Conservation (phyloP, 2,888 invertebrate species). For the Copidosoma aretas region DNA sequence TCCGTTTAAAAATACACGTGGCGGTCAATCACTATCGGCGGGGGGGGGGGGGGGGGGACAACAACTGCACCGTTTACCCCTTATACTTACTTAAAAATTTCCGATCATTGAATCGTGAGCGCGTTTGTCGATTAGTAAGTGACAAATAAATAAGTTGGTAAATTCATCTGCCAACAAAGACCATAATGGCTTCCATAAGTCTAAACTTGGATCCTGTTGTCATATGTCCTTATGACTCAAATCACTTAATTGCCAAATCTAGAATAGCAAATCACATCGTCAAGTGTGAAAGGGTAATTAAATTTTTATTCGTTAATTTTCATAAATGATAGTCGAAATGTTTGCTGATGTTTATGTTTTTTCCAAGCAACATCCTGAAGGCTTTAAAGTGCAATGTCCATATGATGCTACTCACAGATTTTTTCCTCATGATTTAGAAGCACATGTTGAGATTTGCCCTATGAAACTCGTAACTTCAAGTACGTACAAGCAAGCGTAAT, state of each 20-base stretch:
- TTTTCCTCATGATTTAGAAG: constrained; percentile 47
- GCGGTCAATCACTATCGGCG: no score
- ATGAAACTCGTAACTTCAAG: constrained; percentile 35
- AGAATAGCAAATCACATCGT: constrained; percentile 56
- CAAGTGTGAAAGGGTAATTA: constrained; percentile 57
- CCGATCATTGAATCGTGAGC: no score
- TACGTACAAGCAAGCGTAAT: constrained; percentile 41
- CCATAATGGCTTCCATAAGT: no score
- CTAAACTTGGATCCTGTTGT: constrained; percentile 33
- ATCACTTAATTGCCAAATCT: constrained; percentile 50
- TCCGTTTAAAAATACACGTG: no score
- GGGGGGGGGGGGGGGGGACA: no score
- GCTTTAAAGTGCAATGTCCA: constrained; percentile 55
- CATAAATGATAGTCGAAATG: background rate
- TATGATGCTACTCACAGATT: constrained; percentile 57
- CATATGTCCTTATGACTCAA: constrained; percentile 54
- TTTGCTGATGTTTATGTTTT: background rate
- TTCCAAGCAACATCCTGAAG: constrained; percentile 51
- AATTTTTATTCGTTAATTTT: no score
- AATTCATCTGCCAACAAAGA: no score
- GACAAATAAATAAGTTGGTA: no score
- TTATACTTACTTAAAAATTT: no score
- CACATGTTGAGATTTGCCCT: constrained; percentile 52
- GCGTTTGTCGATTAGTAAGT: no score
- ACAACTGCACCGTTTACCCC: no score